A percentile compares a stretch with the other conserved stretches of the same genome.
Evolutionary conservation across 2,888 invertebrate genomes (phyloP).

Genomic region (Ischnus inquisitorius): DNA sequence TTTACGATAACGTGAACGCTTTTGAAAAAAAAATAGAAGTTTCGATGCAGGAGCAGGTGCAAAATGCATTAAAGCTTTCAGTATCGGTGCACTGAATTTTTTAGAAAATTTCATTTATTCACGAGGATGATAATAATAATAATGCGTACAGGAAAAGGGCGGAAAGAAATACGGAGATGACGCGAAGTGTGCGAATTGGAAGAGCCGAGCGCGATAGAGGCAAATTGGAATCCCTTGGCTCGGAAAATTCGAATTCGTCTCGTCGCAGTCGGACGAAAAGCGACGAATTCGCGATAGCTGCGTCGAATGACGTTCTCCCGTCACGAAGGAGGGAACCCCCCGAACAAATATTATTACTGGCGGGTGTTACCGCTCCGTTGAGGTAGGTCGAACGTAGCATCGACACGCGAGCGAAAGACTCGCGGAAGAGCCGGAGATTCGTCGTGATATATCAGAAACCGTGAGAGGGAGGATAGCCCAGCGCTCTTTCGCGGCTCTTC

Average conservation of each 20-base stretch:
- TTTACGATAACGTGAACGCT: too few species aligned
- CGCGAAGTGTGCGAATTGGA: slow-evolving; percentile 22
- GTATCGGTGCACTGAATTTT: too few species aligned
- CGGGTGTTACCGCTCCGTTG: not conserved
- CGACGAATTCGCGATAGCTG: slow-evolving; percentile 24
- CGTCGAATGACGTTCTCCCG: slow-evolving; percentile 19
- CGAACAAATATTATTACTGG: slow-evolving; percentile 51
- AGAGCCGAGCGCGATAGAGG: slow-evolving; percentile 27
- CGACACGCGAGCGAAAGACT: not conserved
- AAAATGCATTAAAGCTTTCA: too few species aligned
- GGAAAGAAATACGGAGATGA: not conserved
- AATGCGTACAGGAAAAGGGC: not conserved
- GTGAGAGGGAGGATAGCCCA: not conserved
- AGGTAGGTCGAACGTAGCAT: slow-evolving; percentile 18
- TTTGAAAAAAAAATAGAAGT: too few species aligned
- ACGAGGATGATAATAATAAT: not conserved
- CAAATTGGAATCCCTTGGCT: slow-evolving; percentile 56
- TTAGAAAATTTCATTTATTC: too few species aligned
- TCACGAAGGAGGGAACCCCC: slow-evolving; percentile 24
- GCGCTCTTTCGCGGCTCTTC: slow-evolving; percentile 20
- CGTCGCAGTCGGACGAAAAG: not conserved
- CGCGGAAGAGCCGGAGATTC: not conserved
- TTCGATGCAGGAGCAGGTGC: too few species aligned
- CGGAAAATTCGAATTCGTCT: slow-evolving; percentile 59
- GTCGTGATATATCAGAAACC: not conserved